Conservation (phyloP, 1,140 invertebrate species). For the Rhysida immarginata region DNA sequence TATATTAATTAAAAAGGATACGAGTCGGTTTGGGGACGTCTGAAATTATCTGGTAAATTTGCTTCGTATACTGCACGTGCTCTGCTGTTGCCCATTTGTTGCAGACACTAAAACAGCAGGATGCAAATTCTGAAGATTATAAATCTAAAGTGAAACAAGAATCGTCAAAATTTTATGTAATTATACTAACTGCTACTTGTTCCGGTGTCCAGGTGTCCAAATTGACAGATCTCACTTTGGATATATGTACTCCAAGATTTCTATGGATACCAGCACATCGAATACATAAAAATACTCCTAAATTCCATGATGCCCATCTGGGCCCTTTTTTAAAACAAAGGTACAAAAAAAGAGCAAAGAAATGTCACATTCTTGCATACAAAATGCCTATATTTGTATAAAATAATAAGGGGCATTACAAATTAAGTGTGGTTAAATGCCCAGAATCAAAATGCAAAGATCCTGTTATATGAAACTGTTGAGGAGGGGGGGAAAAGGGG, state of each 20-base stretch:
- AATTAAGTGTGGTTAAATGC: no score
- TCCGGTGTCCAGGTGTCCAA: conserved; percentile 96
- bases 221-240: conserved; percentile 94
- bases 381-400: no score
- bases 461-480: no score
- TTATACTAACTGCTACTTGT: conserved; percentile 61
- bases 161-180: no score
- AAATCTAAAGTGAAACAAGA: neutral
- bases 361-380: no score
- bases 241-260: conserved; percentile 95
- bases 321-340: no score
- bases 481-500: no score
- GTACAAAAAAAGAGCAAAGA: no score
- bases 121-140: neutral
- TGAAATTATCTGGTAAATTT: conserved; percentile 85
- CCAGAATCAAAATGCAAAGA: no score
- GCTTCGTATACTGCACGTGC: conserved; percentile 95
- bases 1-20: conserved; percentile 20
- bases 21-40: conserved; percentile 85
- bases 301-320: conserved; percentile 97
- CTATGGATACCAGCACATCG: conserved; percentile 95
- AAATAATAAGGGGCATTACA: no score
- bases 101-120: conserved; percentile 48
- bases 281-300: conserved; percentile 95
- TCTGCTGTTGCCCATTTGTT: conserved; percentile 96